Base-by-base conservation (phyloP, 2,797 vertebrate genomes). In the Gadopsis bispinosus region DNA sequence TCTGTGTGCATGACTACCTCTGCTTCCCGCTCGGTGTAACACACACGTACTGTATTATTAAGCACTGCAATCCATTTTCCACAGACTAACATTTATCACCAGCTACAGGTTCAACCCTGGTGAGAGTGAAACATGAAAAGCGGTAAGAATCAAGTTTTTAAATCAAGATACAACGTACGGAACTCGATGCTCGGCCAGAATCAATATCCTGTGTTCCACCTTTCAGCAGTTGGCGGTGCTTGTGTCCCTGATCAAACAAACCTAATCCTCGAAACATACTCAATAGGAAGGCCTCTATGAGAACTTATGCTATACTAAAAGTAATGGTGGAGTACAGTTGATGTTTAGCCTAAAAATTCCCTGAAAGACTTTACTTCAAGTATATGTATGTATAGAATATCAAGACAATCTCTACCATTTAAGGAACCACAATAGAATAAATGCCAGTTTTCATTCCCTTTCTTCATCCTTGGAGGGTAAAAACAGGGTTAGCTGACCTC, bases 381-480 rank as follows among this genome's bases (percentile, higher is more conserved):
- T 22, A 2, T n/a, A 64, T 51, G 37, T 69, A 75, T 81, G 58
- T 80, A 86, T 51, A 89, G 85, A 59, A 70, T 10, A 47, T 67
- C n/a, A 77, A 88, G 87, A 90, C 82, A 83, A 79, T 84, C 47
- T 60, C 41, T 31, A n/a, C 22, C 50, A 59, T 73, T 43, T 13
- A 63, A 55, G 69, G 67, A 83, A 68, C 65, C 61, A 66, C 66
- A 48, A 41, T 20, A 66, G 54, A 80, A 73, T 54, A 29, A 80
- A 35, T 43, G 60, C 9, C 22, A 20, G 10, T 75, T 81, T 73
- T 72, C 62, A 73, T 54, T 20, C 47, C 8, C 37, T 29, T 61
- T 56, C 73, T 78, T 81, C 77, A 71, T 87, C 81, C 74, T 83
- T 75, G 47, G 69, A 51, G 39, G 37, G 68, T 87, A 82, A 89